Conservation (phyloP, 2,888 invertebrate species). For the Callosobruchus maculatus region DNA sequence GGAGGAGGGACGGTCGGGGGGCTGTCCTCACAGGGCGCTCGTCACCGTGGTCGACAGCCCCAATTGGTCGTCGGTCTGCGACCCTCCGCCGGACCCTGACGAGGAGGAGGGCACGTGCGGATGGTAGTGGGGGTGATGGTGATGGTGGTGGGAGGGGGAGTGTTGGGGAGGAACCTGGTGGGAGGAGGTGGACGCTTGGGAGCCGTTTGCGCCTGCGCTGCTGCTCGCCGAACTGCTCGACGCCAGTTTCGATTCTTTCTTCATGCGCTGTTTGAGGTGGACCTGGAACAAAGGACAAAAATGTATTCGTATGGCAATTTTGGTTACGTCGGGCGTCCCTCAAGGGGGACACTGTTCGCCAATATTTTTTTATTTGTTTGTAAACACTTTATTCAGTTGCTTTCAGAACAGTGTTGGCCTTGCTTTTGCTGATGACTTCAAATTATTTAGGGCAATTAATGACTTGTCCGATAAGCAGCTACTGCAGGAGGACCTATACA, state of each 20-base stretch:
- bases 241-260: conserved; percentile 72
- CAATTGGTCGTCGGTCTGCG: conserved; percentile 44
- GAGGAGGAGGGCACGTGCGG: conserved; percentile 35
- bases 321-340: too few relatives aligned
- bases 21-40: conserved; percentile 55
- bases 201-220: conserved; percentile 25
- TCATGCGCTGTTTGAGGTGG: conserved; percentile 90
- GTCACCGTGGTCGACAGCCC: conserved; percentile 47
- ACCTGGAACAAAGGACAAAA: conserved; percentile 45
- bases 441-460: too few relatives aligned
- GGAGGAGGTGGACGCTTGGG: conserved; percentile 32
- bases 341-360: too few relatives aligned
- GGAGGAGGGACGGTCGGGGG: conserved; percentile 53
- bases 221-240: conserved; percentile 45
- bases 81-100: conserved; percentile 41
- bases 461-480: too few relatives aligned
- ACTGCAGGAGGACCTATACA: too few relatives aligned
- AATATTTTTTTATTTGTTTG: too few relatives aligned
- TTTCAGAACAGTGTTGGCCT: too few relatives aligned
- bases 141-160: conserved; percentile 37
- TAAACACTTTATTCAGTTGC: too few relatives aligned
- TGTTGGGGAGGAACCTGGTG: conserved; percentile 36
- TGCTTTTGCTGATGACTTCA: too few relatives aligned
- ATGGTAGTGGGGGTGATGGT: conserved; percentile 43
- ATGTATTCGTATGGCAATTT: too few relatives aligned